A percentile compares a stretch with the other conserved stretches of the same genome.
These are phyloP conservation scores for Sebastes oblongus DNA, from an alignment of 2,797 vertebrate genomes.

Conservation along the genomic window DNA sequence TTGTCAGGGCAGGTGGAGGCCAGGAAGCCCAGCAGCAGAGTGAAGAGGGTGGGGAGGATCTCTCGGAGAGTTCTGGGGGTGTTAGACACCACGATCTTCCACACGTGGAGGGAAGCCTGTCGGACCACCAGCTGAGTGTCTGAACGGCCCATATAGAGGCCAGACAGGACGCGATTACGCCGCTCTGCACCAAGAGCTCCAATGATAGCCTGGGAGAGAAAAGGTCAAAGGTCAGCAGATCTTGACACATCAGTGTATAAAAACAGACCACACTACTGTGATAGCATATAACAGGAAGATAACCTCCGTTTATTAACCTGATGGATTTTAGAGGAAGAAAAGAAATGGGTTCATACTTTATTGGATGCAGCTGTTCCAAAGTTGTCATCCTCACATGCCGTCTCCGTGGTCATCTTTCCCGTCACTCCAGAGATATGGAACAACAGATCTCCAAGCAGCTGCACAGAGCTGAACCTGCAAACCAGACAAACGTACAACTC, in stretches of 20 bases:
- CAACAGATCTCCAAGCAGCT: constrained; percentile 96
- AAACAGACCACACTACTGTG: neutral
- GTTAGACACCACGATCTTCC: constrained; percentile 99
- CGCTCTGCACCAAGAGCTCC: constrained; percentile 91
- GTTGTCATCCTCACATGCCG: constrained; percentile 97
- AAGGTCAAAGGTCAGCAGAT: neutral
- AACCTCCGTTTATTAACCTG: neutral
- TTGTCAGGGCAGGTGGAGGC: constrained; percentile 97
- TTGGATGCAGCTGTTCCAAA: constrained; percentile 97
- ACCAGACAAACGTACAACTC: neutral
- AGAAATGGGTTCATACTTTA: constrained; percentile 80
- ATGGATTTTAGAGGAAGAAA: neutral
- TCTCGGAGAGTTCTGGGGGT: constrained; percentile 96
- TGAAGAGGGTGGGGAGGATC: constrained; percentile 95
- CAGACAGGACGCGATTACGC: constrained; percentile 95
- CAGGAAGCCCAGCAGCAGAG: constrained; percentile 94
- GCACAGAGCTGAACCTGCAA: constrained; percentile 96
- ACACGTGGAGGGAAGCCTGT: constrained; percentile 96
- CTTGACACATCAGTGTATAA: neutral
- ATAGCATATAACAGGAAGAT: neutral
- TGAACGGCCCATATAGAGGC: constrained; percentile 98
- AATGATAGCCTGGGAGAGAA: constrained; percentile 90
- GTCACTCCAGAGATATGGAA: constrained; percentile 99
- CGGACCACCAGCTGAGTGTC: constrained; percentile 97
- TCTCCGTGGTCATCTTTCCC: constrained; percentile 99